These are phyloP conservation scores for Parauchenoglanis punctatus DNA, from an alignment of 2,797 vertebrate species.

Conservation along the genomic window DNA sequence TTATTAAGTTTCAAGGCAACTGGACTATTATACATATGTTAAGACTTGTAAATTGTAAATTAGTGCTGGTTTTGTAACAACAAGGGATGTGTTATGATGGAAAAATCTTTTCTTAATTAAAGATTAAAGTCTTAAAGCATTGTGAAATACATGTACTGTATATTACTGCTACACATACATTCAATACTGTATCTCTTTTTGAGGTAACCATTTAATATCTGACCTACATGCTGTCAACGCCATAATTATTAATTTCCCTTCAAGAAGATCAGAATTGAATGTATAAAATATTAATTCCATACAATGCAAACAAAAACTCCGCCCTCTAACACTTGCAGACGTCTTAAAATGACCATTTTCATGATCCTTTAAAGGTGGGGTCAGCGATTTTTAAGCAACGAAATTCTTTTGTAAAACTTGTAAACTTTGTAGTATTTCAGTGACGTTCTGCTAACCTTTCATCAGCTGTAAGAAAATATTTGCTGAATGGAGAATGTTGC, in stretches of 20 bases:
- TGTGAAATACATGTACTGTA: neutral
- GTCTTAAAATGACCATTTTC: too few species aligned
- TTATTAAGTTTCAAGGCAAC: neutral
- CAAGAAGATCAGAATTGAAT: neutral
- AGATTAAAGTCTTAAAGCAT: neutral
- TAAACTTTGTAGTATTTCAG: neutral
- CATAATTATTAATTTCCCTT: neutral
- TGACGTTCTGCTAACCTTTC: neutral
- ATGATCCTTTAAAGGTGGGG: neutral
- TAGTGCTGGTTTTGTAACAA: neutral
- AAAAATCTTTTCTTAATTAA: neutral
- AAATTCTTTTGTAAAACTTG: neutral
- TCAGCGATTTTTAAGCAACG: neutral
- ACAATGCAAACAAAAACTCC: too few species aligned
- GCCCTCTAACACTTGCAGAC: neutral
- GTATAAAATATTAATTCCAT: neutral
- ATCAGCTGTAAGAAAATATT: neutral
- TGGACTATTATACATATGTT: neutral
- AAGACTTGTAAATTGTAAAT: neutral
- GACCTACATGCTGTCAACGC: neutral
- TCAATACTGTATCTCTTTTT: neutral
- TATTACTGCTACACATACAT: neutral
- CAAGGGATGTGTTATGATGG: neutral
- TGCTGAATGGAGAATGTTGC: neutral
- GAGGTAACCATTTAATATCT: neutral